Evolutionary conservation across 2,113 vertebrate species (phyloP).

Genomic region (Burhinus bistriatus): DNA sequence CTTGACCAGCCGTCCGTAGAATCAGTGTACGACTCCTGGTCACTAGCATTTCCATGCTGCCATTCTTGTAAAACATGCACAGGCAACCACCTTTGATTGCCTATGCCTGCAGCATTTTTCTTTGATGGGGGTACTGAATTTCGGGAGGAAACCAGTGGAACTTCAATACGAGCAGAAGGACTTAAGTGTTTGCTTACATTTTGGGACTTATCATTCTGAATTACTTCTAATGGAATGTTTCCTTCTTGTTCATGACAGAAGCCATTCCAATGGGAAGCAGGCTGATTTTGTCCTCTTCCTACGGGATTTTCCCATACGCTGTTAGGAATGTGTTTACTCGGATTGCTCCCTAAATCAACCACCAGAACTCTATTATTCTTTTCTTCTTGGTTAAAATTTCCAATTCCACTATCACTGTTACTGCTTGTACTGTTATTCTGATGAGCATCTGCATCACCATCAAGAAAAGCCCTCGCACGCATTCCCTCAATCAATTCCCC

Average conservation of each 20-base stretch:
- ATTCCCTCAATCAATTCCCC: constrained; percentile 93
- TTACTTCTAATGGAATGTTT: constrained; percentile 69
- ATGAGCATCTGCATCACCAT: constrained; percentile 87
- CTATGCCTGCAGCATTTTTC: constrained; percentile 59
- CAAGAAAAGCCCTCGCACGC: constrained; percentile 89
- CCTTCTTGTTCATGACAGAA: constrained; percentile 81
- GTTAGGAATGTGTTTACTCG: constrained; percentile 77
- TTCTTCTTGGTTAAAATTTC: constrained; percentile 93
- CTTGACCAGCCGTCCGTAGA: constrained; percentile 98
- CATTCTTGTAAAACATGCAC: constrained; percentile 91
- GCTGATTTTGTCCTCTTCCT: constrained; percentile 74
- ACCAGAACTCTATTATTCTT: constrained; percentile 88
- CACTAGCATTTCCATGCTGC: constrained; percentile 86
- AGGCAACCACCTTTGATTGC: constrained; percentile 87
- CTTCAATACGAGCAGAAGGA: constrained; percentile 78
- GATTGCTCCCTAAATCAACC: constrained; percentile 86
- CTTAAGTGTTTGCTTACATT: constrained; percentile 71
- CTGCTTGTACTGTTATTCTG: constrained; percentile 96
- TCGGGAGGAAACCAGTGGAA: constrained; percentile 74
- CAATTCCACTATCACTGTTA: constrained; percentile 96
- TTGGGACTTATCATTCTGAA: constrained; percentile 80
- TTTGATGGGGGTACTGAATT: constrained; percentile 78
- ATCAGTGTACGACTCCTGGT: constrained; percentile 96
- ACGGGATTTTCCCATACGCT: constrained; percentile 80
- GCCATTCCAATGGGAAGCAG: constrained; percentile 80